Evolutionary conservation across 2,113 vertebrate genomes (phyloP).

Genomic region (rat (Rattus norvegicus)): DNA sequence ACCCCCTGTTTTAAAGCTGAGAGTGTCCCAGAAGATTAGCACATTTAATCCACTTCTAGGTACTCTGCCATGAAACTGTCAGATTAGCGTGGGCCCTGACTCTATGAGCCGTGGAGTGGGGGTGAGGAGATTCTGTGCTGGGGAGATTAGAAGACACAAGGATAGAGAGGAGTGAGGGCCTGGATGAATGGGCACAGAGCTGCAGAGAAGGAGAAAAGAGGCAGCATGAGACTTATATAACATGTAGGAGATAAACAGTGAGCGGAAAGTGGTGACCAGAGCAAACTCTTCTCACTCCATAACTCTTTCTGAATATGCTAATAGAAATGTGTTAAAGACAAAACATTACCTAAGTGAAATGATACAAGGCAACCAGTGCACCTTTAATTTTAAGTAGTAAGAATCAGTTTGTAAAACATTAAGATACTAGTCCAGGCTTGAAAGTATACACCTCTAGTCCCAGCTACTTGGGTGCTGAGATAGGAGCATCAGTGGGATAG

Average conservation of each 20-base stretch:
- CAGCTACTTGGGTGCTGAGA: neutral
- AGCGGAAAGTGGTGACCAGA: neutral
- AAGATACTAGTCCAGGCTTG: neutral
- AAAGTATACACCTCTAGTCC: neutral
- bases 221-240: neutral
- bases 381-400: neutral
- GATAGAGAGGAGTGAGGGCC: neutral
- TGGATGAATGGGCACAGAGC: neutral
- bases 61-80: neutral
- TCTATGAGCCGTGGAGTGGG: neutral
- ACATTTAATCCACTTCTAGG: constrained; percentile 25
- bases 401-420: constrained; percentile 6
- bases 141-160: constrained; percentile 16
- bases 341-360: neutral
- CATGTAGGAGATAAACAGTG: neutral
- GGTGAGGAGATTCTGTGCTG: neutral
- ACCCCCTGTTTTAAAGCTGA: constrained; percentile 12
- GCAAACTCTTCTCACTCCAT: neutral
- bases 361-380: neutral
- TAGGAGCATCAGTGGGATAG: neutral
- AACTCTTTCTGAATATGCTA: neutral
- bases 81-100: constrained; percentile 14
- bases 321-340: neutral
- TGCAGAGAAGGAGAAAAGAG: neutral
- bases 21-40: constrained; percentile 54